Evolutionary conservation across 2,888 invertebrate species (phyloP), one percentile per base, ranked within the genome.

Genomic region (Rhagophthalmus giganteus): DNA sequence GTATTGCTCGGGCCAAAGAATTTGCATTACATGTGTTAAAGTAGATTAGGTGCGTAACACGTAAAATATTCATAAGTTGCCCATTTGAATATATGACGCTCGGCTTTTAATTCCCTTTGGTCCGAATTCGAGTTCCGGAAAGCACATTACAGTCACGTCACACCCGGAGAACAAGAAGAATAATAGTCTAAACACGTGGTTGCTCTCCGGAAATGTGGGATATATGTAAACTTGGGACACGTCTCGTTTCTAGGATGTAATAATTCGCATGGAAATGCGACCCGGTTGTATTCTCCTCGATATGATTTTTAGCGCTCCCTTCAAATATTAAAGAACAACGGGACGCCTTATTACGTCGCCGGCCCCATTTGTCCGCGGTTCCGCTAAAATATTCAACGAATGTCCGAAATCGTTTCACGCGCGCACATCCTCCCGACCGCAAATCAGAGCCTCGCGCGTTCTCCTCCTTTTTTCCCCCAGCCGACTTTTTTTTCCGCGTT

Each of bases 101-200:
- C 34, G 53, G 47, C 51, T 59, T 56, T 56, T 59, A 60, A 60
- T 60, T 57, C 61, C 57, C 58, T 32, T 45, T 31, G 57, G 58
- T 55, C 51, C 50, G 48, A 56, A 41, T 57, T 51, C 55, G 52
- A 58, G 55, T 56, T 51, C 59, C 57, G 60, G 60, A 63, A 63
- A 61, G 57, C 58, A 57, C 64, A 65, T 65, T 65, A 63, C 59
- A 59, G 63, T 61, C 65, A 66, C 64, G 66, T 65, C 62, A 62
- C 57, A 62, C 48, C 57, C 63, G 60, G 62, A 64, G 63, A 65
- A 64, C 64, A 60, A 60, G 58, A 66, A 65, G 65, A 67, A 65
- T 65, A 64, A 67, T 66, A 61, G 66, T 58, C 55, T 53, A 58
- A 65, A 62, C 65, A 64, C 66, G 66, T 65, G 63, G 63, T 58